These are phyloP conservation scores for Ageneiosus marmoratus DNA, from an alignment of 2,113 vertebrate species.

Conservation along the genomic window DNA sequence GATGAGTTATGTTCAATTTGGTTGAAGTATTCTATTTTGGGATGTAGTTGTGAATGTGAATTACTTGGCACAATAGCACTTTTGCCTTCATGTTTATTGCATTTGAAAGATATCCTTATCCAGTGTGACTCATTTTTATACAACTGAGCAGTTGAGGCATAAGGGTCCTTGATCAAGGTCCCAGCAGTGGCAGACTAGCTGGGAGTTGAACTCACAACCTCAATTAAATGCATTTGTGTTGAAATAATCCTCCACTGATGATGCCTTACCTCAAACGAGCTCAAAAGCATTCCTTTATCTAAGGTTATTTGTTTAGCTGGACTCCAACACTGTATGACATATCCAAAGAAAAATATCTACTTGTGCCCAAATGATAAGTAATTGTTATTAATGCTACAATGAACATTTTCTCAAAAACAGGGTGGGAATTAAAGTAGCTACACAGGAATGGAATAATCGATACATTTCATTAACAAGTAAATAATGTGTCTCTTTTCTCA, in stretches of 20 bases:
- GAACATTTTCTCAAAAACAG: neutral
- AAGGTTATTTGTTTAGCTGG: neutral
- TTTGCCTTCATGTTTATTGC: neutral
- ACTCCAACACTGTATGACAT: neutral
- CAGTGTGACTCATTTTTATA: no score
- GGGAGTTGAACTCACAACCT: no score
- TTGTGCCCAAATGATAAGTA: no score
- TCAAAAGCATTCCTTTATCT: neutral
- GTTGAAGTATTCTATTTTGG: neutral
- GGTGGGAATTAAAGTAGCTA: conserved; percentile 8
- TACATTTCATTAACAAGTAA: conserved; percentile 45
- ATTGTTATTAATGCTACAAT: conserved; percentile 22
- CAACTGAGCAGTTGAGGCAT: no score
- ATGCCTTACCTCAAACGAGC: neutral
- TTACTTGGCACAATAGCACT: neutral
- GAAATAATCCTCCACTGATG: neutral
- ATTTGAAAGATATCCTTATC: no score
- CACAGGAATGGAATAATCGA: conserved; percentile 36
- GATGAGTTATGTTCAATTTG: neutral
- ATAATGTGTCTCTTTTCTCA: conserved; percentile 23
- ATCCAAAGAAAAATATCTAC: neutral
- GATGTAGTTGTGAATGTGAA: neutral
- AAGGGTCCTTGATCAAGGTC: no score
- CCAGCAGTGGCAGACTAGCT: no score
- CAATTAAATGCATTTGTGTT: neutral